Evolutionary conservation across 2,888 invertebrate species (phyloP), one percentile per base, ranked within the genome.

Genomic region (Patella ulyssiponensis): DNA sequence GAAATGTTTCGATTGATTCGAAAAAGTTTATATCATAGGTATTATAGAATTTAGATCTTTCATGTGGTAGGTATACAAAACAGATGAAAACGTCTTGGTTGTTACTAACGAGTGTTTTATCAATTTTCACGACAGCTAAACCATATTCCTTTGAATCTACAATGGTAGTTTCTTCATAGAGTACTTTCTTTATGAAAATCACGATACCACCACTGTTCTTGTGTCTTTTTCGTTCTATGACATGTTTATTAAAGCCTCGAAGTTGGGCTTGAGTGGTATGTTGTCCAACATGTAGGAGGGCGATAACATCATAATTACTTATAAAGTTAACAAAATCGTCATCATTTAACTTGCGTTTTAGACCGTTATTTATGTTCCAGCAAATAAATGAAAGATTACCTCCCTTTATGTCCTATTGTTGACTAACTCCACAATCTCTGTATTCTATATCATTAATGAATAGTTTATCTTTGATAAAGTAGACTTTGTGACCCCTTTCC

Each of bases 391-490:
- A 27, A 27, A 27, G 27, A 27, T 27, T 27, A 27, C 27, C 27
- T 27, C 27, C 27, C 27, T 27, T 27, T 27, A 27, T 27, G 27
- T 27, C 27, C 27, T 27, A 27, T 27, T 27, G 27, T 27, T 27
- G 27, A 27, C 27, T 27, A 27, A 27, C 27, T 27, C 27, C 27
- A 27, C 27, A 27, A 27, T 27, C 27, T 27, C 27, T 27, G 27
- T 27, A 27, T 27, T 27, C 27, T 20, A 20, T 7, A 20, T 64
- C 58, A 64, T 64, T 64, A 20, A 64, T 64, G 20, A 20, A 64
- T 20, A 64, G 58, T 64, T 64, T 64, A 64, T 64, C 58, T 64
- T 12, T 64, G 20, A 64, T 64, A 64, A 64, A 64, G 58, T 64
- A 64, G n/a, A 64, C 58, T 64, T 64, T 64, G 20, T 64, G n/a